Percentiles rank a stretch among this genome's conserved stretches.
Evolutionary conservation across 2,888 invertebrate species (phyloP).

Genomic region (Drosophila lacicola): DNA sequence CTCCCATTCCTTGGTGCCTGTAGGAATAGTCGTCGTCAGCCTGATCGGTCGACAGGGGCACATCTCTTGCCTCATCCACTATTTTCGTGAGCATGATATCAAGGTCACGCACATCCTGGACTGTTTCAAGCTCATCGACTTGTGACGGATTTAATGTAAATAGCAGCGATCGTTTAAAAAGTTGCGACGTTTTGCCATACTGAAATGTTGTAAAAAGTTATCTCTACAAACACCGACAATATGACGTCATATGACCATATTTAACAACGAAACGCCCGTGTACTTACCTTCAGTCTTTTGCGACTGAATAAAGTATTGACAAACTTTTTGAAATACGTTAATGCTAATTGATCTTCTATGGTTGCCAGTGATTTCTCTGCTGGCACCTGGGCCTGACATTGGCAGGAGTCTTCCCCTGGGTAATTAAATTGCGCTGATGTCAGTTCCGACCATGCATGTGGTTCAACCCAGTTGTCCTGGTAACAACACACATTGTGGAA

Average conservation of each 20-base stretch:
- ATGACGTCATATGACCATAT: slow-evolving; percentile 53
- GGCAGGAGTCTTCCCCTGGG: slow-evolving; percentile 28
- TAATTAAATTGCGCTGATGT: slow-evolving; percentile 2
- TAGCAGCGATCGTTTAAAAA: slow-evolving; percentile 64
- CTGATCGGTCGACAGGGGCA: slow-evolving; percentile 28
- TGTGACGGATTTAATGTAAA: slow-evolving; percentile 69
- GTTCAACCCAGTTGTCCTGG: slow-evolving; percentile 51
- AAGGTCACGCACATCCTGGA: slow-evolving; percentile 79
- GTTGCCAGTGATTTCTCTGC: slow-evolving; percentile 32
- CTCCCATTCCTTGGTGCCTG: slow-evolving; percentile 28
- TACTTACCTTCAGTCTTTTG: slow-evolving; percentile 65
- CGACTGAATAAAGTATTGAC: slow-evolving; percentile 68
- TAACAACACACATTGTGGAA: slow-evolving; percentile 55
- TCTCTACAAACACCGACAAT: slow-evolving; percentile 15
- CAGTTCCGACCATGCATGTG: slow-evolving; percentile 51
- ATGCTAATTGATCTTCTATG: slow-evolving; percentile 64
- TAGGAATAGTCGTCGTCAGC: slow-evolving; percentile 30
- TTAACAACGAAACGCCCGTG: neutral
- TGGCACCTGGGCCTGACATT: slow-evolving; percentile 22
- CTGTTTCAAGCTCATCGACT: slow-evolving; percentile 65
- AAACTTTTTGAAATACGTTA: slow-evolving; percentile 78
- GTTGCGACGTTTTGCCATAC: slow-evolving; percentile 51
- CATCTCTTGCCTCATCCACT: slow-evolving; percentile 51
- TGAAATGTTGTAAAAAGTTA: slow-evolving; percentile 39
- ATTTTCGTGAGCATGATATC: slow-evolving; percentile 74